Evolutionary conservation across 2,113 vertebrate genomes (phyloP), one percentile per base, ranked within the genome.

Genomic region (Dasypus novemcinctus): DNA sequence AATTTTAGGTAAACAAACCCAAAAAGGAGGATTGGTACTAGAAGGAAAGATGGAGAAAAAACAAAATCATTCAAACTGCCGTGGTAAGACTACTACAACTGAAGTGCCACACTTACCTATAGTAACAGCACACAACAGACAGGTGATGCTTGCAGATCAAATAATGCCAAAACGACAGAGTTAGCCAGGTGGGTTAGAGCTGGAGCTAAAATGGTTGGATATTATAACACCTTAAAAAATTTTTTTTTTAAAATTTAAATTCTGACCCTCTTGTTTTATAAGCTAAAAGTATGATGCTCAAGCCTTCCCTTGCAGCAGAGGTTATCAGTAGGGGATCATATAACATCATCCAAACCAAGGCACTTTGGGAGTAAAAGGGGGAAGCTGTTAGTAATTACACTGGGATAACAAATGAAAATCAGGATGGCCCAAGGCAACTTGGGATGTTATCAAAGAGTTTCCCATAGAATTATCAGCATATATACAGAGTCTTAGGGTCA

Each of bases 1-100:
- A 81, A 88, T 46, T 83, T 87, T 76, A 87, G 80, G 75, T 20
- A 93, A 82, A 87, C 75, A 86, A 95, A 93, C 2, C 46, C 9
- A 1, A 29, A 86, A 74, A 79, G 43, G 69, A 74, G 25, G 33
- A 90, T 38, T 93, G n/a, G 74, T 80, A 63, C 15, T 64, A 4
- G 52, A 69, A 87, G 76, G 36, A 90, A 75, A 92, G 81, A 83
- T 49, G 27, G 17, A 87, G 15, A 14, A 74, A 86, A 91, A 83
- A 76, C 27, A 83, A 71, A 90, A 87, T 27, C 7, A 4, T 38
- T 71, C 57, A 63, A 66, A 74, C 46, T 33, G 81, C 36, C 72
- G 71, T 7, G 6, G 86, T 63, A 69, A 57, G 68, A 72, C 54
- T 1, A 36, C 3, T 27, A 36, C 6, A 43, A 64, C 31, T n/a